Conservation (phyloP, 2,113 vertebrate species). For the Anhinga anhinga region DNA sequence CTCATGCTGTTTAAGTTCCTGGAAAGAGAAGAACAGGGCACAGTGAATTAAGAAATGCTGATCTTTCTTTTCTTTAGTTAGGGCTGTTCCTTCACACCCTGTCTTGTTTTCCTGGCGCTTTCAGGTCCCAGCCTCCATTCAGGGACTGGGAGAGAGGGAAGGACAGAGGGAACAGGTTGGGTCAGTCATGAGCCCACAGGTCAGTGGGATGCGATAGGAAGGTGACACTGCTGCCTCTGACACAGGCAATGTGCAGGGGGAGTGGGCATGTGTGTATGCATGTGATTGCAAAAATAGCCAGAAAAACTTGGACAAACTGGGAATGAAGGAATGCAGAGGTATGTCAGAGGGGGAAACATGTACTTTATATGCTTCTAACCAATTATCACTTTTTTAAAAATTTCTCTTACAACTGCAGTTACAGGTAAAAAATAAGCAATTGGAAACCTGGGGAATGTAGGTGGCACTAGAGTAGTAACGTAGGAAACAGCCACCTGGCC, state of each 20-base stretch:
- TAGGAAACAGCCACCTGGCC: neutral
- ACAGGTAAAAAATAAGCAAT: neutral
- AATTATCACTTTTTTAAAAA: neutral
- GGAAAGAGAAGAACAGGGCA: neutral
- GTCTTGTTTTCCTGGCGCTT: neutral
- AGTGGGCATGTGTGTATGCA: rapidly evolving
- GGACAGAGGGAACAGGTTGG: neutral
- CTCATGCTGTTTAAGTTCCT: neutral
- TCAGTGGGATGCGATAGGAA: neutral
- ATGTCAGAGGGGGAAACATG: neutral
- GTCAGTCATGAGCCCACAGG: neutral
- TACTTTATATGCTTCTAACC: neutral
- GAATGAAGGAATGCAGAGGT: neutral
- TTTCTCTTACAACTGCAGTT: neutral
- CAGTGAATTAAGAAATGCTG: neutral
- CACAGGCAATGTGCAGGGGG: rapidly evolving
- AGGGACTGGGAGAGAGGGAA: neutral
- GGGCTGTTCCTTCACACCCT: neutral
- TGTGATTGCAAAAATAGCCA: neutral
- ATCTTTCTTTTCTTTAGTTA: neutral
- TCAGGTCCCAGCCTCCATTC: neutral
- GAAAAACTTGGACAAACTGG: neutral
- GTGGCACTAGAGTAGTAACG: neutral
- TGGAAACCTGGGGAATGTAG: neutral
- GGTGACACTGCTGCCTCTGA: neutral